Conservation (phyloP, 2,113 vertebrate species). For the Zosterops pallidus region DNA sequence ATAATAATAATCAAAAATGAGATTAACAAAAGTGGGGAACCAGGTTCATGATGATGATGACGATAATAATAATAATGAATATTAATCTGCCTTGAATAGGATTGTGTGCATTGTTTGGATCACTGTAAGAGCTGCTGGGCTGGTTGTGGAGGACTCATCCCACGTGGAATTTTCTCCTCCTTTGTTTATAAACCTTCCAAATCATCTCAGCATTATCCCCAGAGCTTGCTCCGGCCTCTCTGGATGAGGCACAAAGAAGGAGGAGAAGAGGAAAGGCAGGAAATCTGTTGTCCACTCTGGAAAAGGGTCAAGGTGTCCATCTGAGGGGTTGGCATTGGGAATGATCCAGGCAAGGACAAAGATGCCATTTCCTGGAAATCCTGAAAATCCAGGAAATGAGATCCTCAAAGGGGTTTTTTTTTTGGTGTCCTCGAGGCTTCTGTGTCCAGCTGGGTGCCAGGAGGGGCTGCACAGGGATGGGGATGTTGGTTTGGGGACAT, state of each 20-base stretch:
- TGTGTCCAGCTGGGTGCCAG: not conserved
- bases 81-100: not conserved
- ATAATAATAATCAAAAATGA: too few species aligned
- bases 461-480: not conserved
- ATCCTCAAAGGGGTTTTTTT: not conserved
- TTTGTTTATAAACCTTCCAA: not conserved
- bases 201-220: not conserved
- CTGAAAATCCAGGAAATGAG: not conserved
- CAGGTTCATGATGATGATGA: not conserved
- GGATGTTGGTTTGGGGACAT: not conserved
- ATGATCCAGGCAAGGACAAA: not conserved
- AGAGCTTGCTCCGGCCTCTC: not conserved
- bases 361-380: not conserved
- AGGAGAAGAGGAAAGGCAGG: not conserved
- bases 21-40: not conserved
- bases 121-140: not conserved
- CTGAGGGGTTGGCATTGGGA: not conserved
- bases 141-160: not conserved
- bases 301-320: not conserved
- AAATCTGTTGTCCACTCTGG: not conserved
- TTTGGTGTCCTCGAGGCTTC: not conserved
- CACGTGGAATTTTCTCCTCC: not conserved
- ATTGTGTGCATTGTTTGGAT: not conserved
- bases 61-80: too few species aligned
- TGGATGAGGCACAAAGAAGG: rapidly evolving